Percentiles rank a stretch among this genome's conserved stretches.
Conservation (phyloP, 2,797 vertebrate genomes). For the Ctenochaetus hawaiiensis region DNA sequence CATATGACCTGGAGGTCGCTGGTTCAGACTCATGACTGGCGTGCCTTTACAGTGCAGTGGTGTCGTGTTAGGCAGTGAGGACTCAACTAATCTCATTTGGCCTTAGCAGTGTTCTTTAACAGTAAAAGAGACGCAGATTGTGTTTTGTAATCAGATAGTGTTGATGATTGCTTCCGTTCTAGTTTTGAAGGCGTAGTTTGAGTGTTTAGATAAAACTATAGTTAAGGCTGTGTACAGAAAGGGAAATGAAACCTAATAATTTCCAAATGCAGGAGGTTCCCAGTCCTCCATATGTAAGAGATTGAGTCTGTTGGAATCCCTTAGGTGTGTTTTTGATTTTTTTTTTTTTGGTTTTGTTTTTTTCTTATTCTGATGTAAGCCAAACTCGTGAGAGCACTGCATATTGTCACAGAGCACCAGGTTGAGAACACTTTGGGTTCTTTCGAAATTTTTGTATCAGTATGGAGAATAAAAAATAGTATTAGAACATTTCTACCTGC, state of each 20-base stretch:
- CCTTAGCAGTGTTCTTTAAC: conserved; percentile 7
- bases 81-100: conserved; percentile 25
- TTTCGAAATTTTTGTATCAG: no score
- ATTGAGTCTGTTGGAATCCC: no score
- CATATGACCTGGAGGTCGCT: conserved; percentile 72
- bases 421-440: no score
- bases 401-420: neutral
- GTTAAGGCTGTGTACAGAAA: conserved; percentile 13
- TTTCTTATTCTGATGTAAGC: conserved; percentile 13
- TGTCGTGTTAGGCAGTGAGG: conserved; percentile 39
- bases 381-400: conserved; percentile 6
- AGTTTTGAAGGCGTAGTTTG: conserved; percentile 17
- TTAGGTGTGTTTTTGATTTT: conserved; percentile 11
- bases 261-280: conserved; percentile 38
- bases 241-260: conserved; percentile 27
- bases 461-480: no score
- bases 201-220: conserved; percentile 16
- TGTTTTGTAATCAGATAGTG: conserved; percentile 9
- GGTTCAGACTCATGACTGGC: conserved; percentile 72
- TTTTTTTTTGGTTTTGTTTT: neutral
- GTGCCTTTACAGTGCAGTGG: conserved; percentile 53
- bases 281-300: conserved; percentile 8
- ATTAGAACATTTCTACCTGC: conserved; percentile 4
- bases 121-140: conserved; percentile 10
- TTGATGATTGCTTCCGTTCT: neutral